A percentile compares a stretch with the other conserved stretches of the same genome.
phyloP scores from a whole-genome alignment of 35 echinoderm and acorn worm genomes.

The Ophiothrix spiculata region DNA sequence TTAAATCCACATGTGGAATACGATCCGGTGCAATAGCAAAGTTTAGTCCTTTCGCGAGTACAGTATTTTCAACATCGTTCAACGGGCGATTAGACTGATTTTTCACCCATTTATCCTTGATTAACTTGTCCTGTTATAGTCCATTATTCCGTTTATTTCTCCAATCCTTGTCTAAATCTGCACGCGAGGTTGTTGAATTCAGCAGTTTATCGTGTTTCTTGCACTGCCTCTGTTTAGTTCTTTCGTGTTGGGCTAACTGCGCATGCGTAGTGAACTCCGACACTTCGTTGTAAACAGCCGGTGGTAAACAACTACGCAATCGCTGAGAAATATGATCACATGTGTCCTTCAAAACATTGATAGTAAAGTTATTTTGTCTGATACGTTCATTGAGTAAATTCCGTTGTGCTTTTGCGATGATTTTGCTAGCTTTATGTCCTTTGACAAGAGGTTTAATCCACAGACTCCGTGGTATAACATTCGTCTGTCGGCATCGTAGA shows the following conservation, averaged over 20 bases:
- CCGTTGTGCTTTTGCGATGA: slow-evolving; percentile 11
- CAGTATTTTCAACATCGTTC: too few species aligned
- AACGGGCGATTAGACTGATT: too few species aligned
- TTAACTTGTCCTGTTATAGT: too few species aligned
- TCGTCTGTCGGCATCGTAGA: background rate
- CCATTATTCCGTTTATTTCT: too few species aligned
- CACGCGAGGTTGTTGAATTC: too few species aligned
- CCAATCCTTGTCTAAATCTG: too few species aligned
- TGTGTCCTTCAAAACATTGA: slow-evolving; percentile 10
- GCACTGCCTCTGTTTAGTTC: slow-evolving; percentile 8
- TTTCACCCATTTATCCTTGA: too few species aligned
- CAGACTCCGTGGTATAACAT: slow-evolving; percentile 12
- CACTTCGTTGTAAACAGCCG: background rate
- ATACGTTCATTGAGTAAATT: slow-evolving; percentile 17
- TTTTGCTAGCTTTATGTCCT: background rate
- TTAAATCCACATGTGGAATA: too few species aligned
- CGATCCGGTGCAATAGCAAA: too few species aligned
- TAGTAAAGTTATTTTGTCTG: slow-evolving; percentile 21
- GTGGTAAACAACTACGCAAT: background rate
- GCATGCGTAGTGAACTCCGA: slow-evolving; percentile 21
- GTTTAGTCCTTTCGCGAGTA: too few species aligned
- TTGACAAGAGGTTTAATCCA: slow-evolving; percentile 18
- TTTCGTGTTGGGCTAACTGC: slow-evolving; percentile 14
- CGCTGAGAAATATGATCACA: background rate
- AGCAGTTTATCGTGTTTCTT: too few species aligned